Evolutionary conservation across 2,797 vertebrate species (phyloP).

Genomic region (Salmo trutta): DNA sequence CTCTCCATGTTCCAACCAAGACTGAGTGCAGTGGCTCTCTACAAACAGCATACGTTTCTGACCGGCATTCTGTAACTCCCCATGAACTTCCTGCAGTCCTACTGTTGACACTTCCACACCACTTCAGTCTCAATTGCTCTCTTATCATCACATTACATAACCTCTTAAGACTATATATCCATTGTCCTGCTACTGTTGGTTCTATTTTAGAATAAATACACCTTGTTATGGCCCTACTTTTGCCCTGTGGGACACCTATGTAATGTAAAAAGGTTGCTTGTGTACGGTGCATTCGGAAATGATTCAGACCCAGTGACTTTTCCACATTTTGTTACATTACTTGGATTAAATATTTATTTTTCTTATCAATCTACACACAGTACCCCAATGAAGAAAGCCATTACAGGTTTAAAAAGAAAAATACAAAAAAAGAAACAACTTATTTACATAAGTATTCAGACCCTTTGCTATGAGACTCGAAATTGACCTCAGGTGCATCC

Average conservation of each 20-base stretch:
- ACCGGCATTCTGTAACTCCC: not conserved
- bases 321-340: no score
- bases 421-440: fast-evolving
- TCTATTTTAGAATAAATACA: not conserved
- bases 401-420: no score
- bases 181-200: constrained; percentile 1
- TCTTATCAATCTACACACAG: no score
- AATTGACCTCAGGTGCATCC: no score
- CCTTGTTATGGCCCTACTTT: not conserved
- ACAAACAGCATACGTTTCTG: not conserved
- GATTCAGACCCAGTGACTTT: not conserved
- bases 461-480: no score
- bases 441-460: no score
- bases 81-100: not conserved
- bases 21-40: not conserved
- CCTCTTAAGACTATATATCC: not conserved
- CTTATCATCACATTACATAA: constrained; percentile 15
- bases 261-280: not conserved
- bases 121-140: not conserved
- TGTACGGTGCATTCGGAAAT: constrained; percentile 2
- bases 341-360: no score
- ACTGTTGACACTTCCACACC: not conserved
- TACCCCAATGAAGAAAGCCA: no score
- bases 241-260: not conserved
- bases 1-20: not conserved